Conservation (phyloP, 2,113 vertebrate genomes). For the Tetrao urogallus region DNA sequence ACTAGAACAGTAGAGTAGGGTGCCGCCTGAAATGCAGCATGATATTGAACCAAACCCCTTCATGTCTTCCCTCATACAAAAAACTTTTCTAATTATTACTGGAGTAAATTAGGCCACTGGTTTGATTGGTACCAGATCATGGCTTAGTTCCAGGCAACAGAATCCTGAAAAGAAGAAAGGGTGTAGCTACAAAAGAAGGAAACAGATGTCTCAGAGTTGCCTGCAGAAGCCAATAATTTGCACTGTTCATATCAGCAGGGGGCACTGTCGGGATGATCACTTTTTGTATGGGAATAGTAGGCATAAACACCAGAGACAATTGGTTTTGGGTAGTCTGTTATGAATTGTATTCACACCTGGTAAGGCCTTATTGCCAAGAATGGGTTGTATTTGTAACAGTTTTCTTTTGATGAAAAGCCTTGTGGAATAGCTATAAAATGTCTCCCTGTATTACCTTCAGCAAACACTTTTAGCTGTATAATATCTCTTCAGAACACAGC, state of each 20-base stretch:
- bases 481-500: neutral
- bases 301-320: neutral
- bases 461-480: neutral
- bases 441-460: slow-evolving; percentile 21
- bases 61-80: neutral
- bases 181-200: slow-evolving; percentile 47
- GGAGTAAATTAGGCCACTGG: neutral
- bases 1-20: neutral
- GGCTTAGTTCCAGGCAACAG: slow-evolving; percentile 50
- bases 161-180: slow-evolving; percentile 40
- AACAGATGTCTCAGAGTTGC: slow-evolving; percentile 60
- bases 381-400: neutral
- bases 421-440: slow-evolving; percentile 7
- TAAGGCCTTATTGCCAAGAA: neutral
- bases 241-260: neutral
- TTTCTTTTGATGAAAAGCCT: slow-evolving; percentile 53
- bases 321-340: neutral
- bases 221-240: neutral
- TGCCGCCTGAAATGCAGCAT: neutral
- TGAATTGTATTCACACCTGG: neutral
- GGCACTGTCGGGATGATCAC: neutral
- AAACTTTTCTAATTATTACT: neutral
- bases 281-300: neutral
- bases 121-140: slow-evolving; percentile 24
- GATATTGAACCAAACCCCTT: neutral